Evolutionary conservation across 2,797 vertebrate genomes (phyloP).

Genomic region (Salarias fasciatus): DNA sequence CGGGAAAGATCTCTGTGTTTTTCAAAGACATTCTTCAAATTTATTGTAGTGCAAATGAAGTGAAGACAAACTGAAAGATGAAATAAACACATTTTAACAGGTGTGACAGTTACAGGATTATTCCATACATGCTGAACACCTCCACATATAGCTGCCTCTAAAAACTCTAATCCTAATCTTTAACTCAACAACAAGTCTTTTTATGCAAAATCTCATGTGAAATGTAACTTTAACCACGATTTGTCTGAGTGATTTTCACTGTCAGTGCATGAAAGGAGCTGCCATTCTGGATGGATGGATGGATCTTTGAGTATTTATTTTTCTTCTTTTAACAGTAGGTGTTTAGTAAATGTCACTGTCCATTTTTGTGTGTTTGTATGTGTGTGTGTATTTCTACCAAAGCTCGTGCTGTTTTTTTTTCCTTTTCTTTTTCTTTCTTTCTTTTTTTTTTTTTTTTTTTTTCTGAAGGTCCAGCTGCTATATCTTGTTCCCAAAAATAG

Average conservation of each 20-base stretch:
- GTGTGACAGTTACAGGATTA: no score
- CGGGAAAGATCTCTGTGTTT: constrained; percentile 23
- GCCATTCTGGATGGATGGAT: neutral
- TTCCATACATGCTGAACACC: no score
- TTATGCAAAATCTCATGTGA: no score
- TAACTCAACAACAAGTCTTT: no score
- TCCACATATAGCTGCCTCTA: no score
- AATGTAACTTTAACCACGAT: no score
- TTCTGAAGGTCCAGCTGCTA: constrained; percentile 69
- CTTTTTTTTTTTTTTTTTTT: neutral
- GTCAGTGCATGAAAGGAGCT: no score
- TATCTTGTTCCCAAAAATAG: constrained; percentile 71
- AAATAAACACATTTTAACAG: no score
- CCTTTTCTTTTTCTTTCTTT: constrained; percentile 19
- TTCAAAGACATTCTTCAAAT: constrained; percentile 7
- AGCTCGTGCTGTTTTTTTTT: constrained; percentile 17
- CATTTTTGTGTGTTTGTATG: constrained; percentile 16
- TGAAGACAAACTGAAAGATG: no score
- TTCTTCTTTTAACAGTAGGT: constrained; percentile 20
- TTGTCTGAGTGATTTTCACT: no score
- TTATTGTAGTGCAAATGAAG: no score
- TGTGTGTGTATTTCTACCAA: constrained; percentile 19
- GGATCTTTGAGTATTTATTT: neutral
- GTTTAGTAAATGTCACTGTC: constrained; percentile 30
- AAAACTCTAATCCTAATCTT: no score